Base-by-base conservation (phyloP, 2,888 invertebrate species). In the Epinotia demarniana region DNA sequence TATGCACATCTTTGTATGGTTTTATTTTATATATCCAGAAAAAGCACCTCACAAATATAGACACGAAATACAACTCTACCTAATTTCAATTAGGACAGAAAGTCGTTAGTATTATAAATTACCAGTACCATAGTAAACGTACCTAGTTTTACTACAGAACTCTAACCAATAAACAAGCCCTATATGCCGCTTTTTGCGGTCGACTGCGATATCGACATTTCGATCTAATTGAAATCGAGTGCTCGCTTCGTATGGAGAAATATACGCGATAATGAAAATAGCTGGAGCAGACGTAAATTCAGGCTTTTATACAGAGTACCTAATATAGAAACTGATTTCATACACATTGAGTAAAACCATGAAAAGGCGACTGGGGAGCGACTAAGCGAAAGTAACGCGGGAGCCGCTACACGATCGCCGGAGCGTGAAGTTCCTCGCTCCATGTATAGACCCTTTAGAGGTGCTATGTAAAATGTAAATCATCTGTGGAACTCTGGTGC, bases 341-440 rank as follows among this genome's bases (percentile, higher is more conserved):
- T 53, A 61, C 43, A 73, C 64, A 68, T 46, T 79, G 75, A 77
- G 73, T 76, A 71, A 66, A 57, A 74, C 62, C 66, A 76, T 79
- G 63, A 68, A 78, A 77, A 79, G 78, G 82, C 80, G 81, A 79
- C 81, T 76, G 81, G 80, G 77, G 82, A 78, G 88, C 89, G 88
- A 78, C 85, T 85, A 87, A 85, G 87, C 87, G 91, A 79, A 86
- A 80, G 81, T 90, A 92, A 92, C 85, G 78, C 81, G 86, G 76
- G 82, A 77, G 81, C 82, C 82, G 81, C 80, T 79, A 81, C 86
- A 81, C 79, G 81, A 72, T 81, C 87, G 82, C 62, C 84, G 82
- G 85, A 85, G 86, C 87, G 89, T 91, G 83, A 89, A 87, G 82
- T 82, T 85, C 83, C 85, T 81, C 84, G 85, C 84, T 84, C 87